phyloP scores from a whole-genome alignment of 2,888 invertebrate genomes.

The Chymomyza amoena region DNA sequence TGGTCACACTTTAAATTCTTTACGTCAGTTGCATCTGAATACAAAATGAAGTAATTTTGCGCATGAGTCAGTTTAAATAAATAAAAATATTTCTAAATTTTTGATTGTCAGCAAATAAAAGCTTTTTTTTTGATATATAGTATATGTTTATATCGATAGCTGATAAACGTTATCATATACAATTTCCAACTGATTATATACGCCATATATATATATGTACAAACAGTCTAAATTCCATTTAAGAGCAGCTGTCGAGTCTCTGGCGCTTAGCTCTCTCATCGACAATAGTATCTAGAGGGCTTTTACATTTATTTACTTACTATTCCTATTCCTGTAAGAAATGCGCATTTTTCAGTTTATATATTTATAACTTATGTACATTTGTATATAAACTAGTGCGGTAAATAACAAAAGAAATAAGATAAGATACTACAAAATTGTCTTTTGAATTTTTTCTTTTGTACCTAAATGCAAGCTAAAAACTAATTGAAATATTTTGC shows the following conservation, averaged over 20 bases:
- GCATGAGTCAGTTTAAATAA: neutral
- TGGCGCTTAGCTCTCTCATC: neutral
- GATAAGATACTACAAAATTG: slow-evolving; percentile 49
- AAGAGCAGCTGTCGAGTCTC: neutral
- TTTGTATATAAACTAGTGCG: slow-evolving; percentile 5
- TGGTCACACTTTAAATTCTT: neutral
- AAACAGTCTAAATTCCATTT: neutral
- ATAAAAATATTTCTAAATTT: neutral
- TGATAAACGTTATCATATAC: neutral
- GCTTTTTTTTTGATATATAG: neutral
- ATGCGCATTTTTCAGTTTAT: neutral
- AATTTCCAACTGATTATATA: slow-evolving; percentile 19
- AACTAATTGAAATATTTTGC: slow-evolving; percentile 44
- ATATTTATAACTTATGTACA: neutral
- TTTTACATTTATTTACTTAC: neutral
- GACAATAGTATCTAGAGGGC: neutral
- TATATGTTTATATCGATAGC: slow-evolving; percentile 32
- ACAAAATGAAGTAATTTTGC: neutral
- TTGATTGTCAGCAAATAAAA: neutral
- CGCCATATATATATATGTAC: neutral
- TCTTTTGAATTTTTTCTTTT: slow-evolving; percentile 16
- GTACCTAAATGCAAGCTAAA: slow-evolving; percentile 12
- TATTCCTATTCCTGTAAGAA: neutral
- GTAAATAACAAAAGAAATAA: slow-evolving; percentile 49
- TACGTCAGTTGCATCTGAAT: neutral